Evolutionary conservation across 1,140 invertebrate species (phyloP).

Genomic region (Protaetia brevitarsis): DNA sequence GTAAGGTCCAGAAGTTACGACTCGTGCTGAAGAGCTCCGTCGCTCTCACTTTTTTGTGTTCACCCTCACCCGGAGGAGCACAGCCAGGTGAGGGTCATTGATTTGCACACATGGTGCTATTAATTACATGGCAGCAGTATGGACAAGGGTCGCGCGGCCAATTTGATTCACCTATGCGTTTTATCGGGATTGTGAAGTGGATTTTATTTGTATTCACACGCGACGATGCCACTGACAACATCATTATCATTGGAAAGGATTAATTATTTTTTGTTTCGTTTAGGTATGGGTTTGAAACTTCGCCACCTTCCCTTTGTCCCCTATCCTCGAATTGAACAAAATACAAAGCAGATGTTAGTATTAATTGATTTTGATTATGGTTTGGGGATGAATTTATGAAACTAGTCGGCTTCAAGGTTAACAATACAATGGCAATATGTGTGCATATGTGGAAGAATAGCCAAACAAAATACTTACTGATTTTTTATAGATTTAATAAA

Average conservation of each 20-base stretch:
- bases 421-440: no score
- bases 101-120: constrained; percentile 39
- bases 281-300: neutral
- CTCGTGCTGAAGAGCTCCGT: neutral
- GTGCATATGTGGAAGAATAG: no score
- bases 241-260: constrained; percentile 24
- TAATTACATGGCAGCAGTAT: constrained; percentile 33
- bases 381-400: neutral
- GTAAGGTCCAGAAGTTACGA: neutral
- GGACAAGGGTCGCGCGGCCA: constrained; percentile 25
- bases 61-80: constrained; percentile 15
- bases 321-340: neutral
- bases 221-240: constrained; percentile 22
- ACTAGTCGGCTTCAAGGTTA: no score
- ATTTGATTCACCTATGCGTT: constrained; percentile 27
- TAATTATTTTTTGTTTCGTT: constrained; percentile 19
- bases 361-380: neutral
- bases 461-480: no score
- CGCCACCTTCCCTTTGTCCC: neutral
- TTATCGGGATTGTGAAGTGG: constrained; percentile 23
- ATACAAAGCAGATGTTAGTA: neutral
- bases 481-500: no score
- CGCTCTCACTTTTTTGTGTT: constrained; percentile 16
- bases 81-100: constrained; percentile 35
- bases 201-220: constrained; percentile 24